These are phyloP conservation scores for Daktulosphaira vitifoliae DNA, from an alignment of 1,140 invertebrate species.

Conservation along the genomic window DNA sequence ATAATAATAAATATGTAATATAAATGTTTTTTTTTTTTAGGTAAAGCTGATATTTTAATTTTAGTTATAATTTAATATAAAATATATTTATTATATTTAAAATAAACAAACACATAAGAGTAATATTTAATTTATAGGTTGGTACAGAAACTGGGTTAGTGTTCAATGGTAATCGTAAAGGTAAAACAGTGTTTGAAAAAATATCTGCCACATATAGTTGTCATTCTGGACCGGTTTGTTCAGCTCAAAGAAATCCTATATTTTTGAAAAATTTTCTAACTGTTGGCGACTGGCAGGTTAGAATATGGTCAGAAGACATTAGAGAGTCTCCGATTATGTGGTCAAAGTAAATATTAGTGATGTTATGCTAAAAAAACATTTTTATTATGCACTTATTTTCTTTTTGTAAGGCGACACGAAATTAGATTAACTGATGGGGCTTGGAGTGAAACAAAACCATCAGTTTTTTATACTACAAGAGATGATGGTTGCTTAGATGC, in stretches of 20 bases:
- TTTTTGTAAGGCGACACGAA: slow-evolving; percentile 47
- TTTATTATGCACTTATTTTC: too few relatives aligned
- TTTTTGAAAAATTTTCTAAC: slow-evolving; percentile 56
- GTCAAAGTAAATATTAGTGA: slow-evolving; percentile 43
- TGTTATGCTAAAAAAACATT: too few relatives aligned
- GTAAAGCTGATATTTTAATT: too few relatives aligned
- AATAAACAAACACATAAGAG: too few relatives aligned
- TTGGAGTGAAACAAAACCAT: slow-evolving; percentile 84
- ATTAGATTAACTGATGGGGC: slow-evolving; percentile 68
- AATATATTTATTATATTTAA: too few relatives aligned
- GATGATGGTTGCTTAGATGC: slow-evolving; percentile 80
- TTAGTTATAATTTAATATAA: too few relatives aligned
- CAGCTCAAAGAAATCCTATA: slow-evolving; percentile 52
- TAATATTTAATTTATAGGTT: slow-evolving; percentile 37
- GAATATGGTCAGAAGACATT: slow-evolving; percentile 57
- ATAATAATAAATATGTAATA: too few relatives aligned
- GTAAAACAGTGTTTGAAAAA: slow-evolving; percentile 51
- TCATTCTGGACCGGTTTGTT: slow-evolving; percentile 53
- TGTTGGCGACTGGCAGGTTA: slow-evolving; percentile 55
- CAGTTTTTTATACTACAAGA: slow-evolving; percentile 77
- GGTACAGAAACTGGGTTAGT: slow-evolving; percentile 51
- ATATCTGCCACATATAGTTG: slow-evolving; percentile 47
- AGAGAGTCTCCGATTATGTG: slow-evolving; percentile 55
- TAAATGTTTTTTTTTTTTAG: too few relatives aligned
- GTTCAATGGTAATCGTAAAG: slow-evolving; percentile 51